phyloP scores from a whole-genome alignment of 2,888 invertebrate species.

The Andricus quercusramuli region DNA sequence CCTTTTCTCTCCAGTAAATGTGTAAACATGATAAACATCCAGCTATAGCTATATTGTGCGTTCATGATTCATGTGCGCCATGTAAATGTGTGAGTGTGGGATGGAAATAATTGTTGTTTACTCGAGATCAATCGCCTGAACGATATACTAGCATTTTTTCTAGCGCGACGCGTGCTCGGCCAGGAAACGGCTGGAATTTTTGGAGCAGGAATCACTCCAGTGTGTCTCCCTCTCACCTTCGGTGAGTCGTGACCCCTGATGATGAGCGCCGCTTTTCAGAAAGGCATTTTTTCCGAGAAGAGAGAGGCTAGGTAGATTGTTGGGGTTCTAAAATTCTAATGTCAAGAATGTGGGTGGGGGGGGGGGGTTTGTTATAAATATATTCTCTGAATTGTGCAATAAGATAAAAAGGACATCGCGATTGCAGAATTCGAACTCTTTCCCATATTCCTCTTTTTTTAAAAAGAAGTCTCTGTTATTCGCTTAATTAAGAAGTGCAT shows the following conservation, averaged over 20 bases:
- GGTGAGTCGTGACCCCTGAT: conserved; percentile 6
- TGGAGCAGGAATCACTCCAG: not conserved
- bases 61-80: not conserved
- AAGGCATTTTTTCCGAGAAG: conserved; percentile 27
- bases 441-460: too few relatives aligned
- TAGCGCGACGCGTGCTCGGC: not conserved
- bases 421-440: too few relatives aligned
- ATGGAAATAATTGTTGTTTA: not conserved
- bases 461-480: too few relatives aligned
- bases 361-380: too few relatives aligned
- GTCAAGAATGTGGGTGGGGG: too few relatives aligned
- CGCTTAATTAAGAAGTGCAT: too few relatives aligned
- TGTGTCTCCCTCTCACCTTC: not conserved
- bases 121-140: conserved; percentile 12
- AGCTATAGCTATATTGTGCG: conserved; percentile 1
- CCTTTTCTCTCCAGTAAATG: conserved; percentile 2
- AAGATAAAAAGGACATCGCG: too few relatives aligned
- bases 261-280: conserved; percentile 34
- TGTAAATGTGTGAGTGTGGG: not conserved
- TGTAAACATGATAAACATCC: conserved; percentile 2
- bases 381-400: too few relatives aligned
- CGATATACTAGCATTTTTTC: not conserved
- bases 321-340: not conserved
- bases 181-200: not conserved
- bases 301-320: conserved; percentile 20